Conservation (phyloP, 2,888 invertebrate genomes). For the Watsonalla cultraria region DNA sequence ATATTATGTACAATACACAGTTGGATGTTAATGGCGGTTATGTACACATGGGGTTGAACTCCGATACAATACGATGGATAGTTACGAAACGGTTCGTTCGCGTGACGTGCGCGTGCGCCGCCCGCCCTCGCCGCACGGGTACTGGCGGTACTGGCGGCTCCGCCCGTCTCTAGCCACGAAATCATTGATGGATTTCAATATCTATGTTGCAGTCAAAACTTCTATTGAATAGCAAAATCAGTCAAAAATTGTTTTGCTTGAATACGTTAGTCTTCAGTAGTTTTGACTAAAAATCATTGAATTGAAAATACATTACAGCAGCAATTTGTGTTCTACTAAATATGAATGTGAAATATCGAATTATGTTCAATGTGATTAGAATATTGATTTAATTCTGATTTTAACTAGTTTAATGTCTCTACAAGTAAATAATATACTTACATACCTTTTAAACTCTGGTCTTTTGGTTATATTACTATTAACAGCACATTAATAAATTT, state of each 20-base stretch:
- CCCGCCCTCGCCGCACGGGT: conserved; percentile 30
- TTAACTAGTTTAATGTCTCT: too few species aligned
- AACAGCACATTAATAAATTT: neutral
- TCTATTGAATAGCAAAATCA: too few species aligned
- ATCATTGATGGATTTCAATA: neutral
- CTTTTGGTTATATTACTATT: neutral
- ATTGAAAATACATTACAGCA: too few species aligned
- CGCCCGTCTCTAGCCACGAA: conserved; percentile 8
- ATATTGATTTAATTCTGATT: too few species aligned
- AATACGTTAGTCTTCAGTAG: too few species aligned
- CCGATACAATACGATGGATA: conserved; percentile 17
- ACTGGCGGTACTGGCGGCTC: conserved; percentile 26
- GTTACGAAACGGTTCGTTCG: conserved; percentile 47
- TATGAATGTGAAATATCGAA: too few species aligned
- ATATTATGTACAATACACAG: neutral
- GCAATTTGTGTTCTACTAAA: too few species aligned
- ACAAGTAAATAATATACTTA: too few species aligned
- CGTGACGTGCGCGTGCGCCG: conserved; percentile 35
- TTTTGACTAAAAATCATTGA: too few species aligned
- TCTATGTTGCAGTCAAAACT: neutral
- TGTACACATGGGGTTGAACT: conserved; percentile 39
- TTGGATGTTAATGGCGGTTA: conserved; percentile 27
- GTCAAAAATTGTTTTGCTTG: too few species aligned
- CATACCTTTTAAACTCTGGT: too few species aligned
- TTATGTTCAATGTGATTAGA: too few species aligned